Evolutionary conservation across 1,140 invertebrate species (phyloP).

Genomic region (Watersipora subatra): DNA sequence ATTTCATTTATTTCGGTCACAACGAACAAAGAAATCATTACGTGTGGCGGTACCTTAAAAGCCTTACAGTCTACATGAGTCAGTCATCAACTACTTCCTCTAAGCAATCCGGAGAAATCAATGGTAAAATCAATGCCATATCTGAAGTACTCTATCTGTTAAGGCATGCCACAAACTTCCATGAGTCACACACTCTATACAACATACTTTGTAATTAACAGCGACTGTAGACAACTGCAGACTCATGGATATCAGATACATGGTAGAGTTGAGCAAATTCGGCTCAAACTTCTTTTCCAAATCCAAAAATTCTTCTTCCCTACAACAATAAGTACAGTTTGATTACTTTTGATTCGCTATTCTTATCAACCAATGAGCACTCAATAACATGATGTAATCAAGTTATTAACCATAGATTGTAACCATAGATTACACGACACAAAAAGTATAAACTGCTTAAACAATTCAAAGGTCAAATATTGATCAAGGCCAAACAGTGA

Average conservation of each 20-base stretch:
- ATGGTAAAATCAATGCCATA: neutral
- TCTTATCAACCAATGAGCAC: too few species aligned
- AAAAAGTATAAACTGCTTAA: too few species aligned
- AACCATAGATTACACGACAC: neutral
- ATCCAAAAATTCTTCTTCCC: slow-evolving; percentile 45
- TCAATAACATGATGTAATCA: neutral
- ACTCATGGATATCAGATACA: slow-evolving; percentile 94
- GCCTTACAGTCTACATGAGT: too few species aligned
- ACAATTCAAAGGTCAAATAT: too few species aligned
- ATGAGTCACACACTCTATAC: neutral
- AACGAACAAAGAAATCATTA: too few species aligned
- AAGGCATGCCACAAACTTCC: neutral
- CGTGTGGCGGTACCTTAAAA: too few species aligned
- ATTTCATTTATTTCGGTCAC: too few species aligned
- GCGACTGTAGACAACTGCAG: slow-evolving; percentile 95
- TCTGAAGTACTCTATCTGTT: neutral
- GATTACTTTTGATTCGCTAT: too few species aligned
- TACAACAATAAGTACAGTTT: too few species aligned
- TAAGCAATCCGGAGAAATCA: neutral
- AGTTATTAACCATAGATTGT: neutral
- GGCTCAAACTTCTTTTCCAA: slow-evolving; percentile 79
- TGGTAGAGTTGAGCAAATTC: slow-evolving; percentile 87
- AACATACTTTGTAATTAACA: slow-evolving; percentile 84
- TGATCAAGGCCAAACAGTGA: too few species aligned
- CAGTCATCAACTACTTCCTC: too few species aligned